Evolutionary conservation across 2,888 invertebrate genomes (phyloP), one percentile per base, ranked within the genome.

Genomic region (Litoditis marina): DNA sequence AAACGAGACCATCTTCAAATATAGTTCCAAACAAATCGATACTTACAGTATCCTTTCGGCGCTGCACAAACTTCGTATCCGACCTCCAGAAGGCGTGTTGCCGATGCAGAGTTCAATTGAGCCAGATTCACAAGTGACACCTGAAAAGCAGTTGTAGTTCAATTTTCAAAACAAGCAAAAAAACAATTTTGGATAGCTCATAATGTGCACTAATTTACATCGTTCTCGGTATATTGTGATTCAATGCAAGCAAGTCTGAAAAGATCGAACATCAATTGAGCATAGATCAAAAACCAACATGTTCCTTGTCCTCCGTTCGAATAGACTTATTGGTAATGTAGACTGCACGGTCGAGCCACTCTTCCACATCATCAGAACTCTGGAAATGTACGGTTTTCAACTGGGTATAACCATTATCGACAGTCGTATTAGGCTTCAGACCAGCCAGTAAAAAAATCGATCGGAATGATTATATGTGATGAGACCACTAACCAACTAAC

Each of bases 31-130:
- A 25, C 16, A 46, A 47, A 42, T 54, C 39, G 2, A 11, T 16
- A 64, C 77, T 64, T 49, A 77, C 77, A 76, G 57, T 71, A 73
- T 57, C 70, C 73, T 42, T 67, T 69, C 2, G 74, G 72, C 8
- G 74, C 73, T 11, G 66, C 58, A 39, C 69, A 66, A 6, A 66
- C 69, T 52, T 70, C 71, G 32, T 59, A 68, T 13, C 77, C 77
- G 3, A 61, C 64, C 61, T 78, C 77, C 31, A 68, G 53, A 16
- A 70, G 49, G 2, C 68, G 58, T 7, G 58, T 42, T 8, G 59
- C 56, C n/a, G 51, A 27, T 2, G 22, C 39, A 1, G 65, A 52
- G 36, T 68, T 54, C 11, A 63, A 53, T n/a, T 64, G 50, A 0
- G 60, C 50, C 31, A 74, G 44, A 60, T 73, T 74, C 39, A 75